These are phyloP conservation scores for Euleptes europaea DNA, from an alignment of 2,113 vertebrate genomes.

Conservation along the genomic window DNA sequence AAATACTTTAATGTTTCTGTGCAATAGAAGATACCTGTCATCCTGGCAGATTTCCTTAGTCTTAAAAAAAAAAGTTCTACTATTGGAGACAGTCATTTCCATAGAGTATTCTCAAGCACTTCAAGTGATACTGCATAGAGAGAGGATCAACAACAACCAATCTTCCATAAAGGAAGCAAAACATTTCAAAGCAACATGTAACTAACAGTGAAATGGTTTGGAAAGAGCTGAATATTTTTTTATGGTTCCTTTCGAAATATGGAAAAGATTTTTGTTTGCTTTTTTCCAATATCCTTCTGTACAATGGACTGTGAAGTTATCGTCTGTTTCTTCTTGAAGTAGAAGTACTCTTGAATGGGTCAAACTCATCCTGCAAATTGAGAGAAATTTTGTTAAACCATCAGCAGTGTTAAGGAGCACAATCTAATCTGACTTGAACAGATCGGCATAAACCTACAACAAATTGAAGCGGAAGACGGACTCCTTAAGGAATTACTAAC, in stretches of 20 bases:
- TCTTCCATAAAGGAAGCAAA: slow-evolving; percentile 6
- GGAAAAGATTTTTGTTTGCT: not conserved
- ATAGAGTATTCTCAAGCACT: not conserved
- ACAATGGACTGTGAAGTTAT: slow-evolving; percentile 44
- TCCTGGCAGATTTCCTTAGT: slow-evolving; percentile 11
- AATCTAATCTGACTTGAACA: not conserved
- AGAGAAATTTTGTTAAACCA: not conserved
- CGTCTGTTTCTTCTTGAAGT: slow-evolving; percentile 69
- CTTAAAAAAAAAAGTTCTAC: not conserved
- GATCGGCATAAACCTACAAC: not conserved
- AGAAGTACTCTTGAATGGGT: slow-evolving; percentile 81
- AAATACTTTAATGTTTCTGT: slow-evolving; percentile 4
- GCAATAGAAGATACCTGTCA: not conserved
- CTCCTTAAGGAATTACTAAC: no score
- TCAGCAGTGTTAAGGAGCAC: not conserved
- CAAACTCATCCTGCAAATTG: slow-evolving; percentile 77
- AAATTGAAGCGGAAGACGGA: not conserved
- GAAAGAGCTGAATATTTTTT: slow-evolving; percentile 8
- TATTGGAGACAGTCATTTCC: not conserved
- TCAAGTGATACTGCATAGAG: slow-evolving; percentile 1
- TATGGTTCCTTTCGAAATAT: slow-evolving; percentile 25
- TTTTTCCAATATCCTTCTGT: not conserved
- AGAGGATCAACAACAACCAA: not conserved
- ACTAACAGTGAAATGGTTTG: slow-evolving; percentile 17
- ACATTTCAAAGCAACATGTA: slow-evolving; percentile 19